Base-by-base conservation (phyloP, 1,140 invertebrate species). In the Papilio dardanus region DNA sequence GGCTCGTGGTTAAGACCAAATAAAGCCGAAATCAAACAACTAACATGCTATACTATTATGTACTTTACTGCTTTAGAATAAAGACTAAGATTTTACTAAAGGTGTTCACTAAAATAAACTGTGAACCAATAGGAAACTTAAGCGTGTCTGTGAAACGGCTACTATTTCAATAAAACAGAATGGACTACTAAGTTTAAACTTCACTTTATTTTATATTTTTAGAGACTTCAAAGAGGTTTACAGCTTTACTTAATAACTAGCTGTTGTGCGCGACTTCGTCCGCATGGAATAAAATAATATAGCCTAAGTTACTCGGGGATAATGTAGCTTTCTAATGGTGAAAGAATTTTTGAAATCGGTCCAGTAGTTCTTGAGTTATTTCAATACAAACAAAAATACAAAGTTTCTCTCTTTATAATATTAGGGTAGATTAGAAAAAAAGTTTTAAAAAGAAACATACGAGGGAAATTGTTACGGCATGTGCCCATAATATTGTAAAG, bases 101-200 rank as follows among this genome's bases (percentile, higher is more conserved):
- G 65, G 7, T 35, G 33, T 40, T 58, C 28, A 21, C 33, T 73
- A 58, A 71, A 54, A 65, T 21, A 62, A 71, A 30, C 46, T 68
- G 74, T 80, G 46, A 77, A 80, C 50, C 76, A 77, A 80, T 76
- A 77, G 67, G 71, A 76, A 80, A 66, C 76, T 76, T 77, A 69
- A 71, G 46, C 46, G 71, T 58, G 35, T 12, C 71, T 73, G 42
- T 73, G 71, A 73, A 73, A 31, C 40, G 37, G 42, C 68, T 46
- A 50, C 68, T 71, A 71, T 71, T 31, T 71, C 42, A 30, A 71
- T 50, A 71, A 71, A 71, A 46, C 42, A 30, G 16, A 71, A 42
- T 71, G 28, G 31, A 46, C 40, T 24, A 40, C 68, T 7, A 71
- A 71, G 24, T 71, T 50, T 24, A 37, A 68, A 16, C 12, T 37